These are phyloP conservation scores for Diaperis boleti DNA, from an alignment of 2,888 invertebrate species.

Conservation along the genomic window DNA sequence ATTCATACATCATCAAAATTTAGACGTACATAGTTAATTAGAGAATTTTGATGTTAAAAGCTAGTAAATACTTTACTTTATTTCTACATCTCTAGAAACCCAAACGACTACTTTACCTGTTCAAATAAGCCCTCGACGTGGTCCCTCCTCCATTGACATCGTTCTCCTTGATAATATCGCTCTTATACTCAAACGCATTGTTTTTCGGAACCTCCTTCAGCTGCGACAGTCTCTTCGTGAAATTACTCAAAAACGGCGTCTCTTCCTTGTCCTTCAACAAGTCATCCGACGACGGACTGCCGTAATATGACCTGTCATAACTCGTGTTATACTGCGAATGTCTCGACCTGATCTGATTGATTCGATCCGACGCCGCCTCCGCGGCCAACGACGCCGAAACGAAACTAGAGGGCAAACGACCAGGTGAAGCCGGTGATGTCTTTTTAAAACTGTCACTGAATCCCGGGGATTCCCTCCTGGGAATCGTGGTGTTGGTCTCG, in stretches of 20 bases:
- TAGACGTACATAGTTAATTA: too few relatives aligned
- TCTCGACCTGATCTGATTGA: conserved; percentile 72
- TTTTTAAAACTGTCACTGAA: conserved; percentile 17
- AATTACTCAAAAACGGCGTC: conserved; percentile 79
- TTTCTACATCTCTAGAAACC: too few relatives aligned
- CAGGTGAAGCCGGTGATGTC: conserved; percentile 60
- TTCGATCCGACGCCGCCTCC: conserved; percentile 67
- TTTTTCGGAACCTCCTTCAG: conserved; percentile 53
- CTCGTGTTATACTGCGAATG: conserved; percentile 54
- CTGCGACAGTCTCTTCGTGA: conserved; percentile 73
- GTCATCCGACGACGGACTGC: conserved; percentile 37
- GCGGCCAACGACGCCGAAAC: conserved; percentile 51
- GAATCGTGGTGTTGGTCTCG: neutral
- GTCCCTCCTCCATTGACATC: conserved; percentile 60
- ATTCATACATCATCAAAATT: too few relatives aligned
- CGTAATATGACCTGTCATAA: conserved; percentile 54
- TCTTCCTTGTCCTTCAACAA: conserved; percentile 66
- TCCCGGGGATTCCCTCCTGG: conserved; percentile 6
- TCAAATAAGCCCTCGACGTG: conserved; percentile 49
- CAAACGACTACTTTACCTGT: conserved; percentile 43
- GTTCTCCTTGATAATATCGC: conserved; percentile 62
- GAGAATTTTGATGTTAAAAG: too few relatives aligned
- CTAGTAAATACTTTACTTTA: too few relatives aligned
- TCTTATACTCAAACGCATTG: conserved; percentile 57
- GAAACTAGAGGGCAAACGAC: conserved; percentile 61